Evolutionary conservation across 2,113 vertebrate species (phyloP), one percentile per base, ranked within the genome.

Genomic region (Xenus cinereus): DNA sequence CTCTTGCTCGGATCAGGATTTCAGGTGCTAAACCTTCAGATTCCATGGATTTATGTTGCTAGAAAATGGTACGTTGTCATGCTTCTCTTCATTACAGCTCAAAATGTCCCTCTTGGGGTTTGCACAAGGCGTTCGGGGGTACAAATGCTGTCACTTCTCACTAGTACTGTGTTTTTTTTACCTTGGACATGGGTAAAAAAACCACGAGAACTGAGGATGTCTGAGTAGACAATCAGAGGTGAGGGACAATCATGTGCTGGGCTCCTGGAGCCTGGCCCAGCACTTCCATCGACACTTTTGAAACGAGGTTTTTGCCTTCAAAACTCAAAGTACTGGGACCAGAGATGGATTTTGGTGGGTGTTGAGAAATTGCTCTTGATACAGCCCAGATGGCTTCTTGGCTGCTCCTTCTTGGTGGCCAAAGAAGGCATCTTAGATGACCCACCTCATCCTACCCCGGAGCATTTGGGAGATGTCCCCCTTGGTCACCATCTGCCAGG

Each of bases 201-300:
- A 27, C 14, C 14, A 19, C 43, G 51, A n/a, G 53, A 59, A n/a
- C 2, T 18, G 13, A 35, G 17, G 8, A 7, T 18, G 45, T 37
- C 33, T 28, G 28, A 46, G 14, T 15, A n/a, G 66, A 23, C 7
- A 19, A 37, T 46, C 18, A 20, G 48, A 39, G 85, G 14, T 39
- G 54, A 22, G 30, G 28, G 22, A 45, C 1, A 1, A 28, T 12
- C 1, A 1, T 7, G 48, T 10, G 24, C 24, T 56, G 75, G 30
- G 30, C 23, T 79, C 28, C 75, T n/a, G 48, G 33, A 39, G 54
- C 27, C 21, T 21, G 26, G 26, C 37, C 64, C 33, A 27, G 9
- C 2, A 0, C 62, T 18, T 45, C 18, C 63, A 10, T 33, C 6
- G 0, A 16, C 1, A 0, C 45, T 63, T 72, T n/a, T 35, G 9